phyloP scores from a whole-genome alignment of 1,140 invertebrate genomes.

The Magallana ariakensis region DNA sequence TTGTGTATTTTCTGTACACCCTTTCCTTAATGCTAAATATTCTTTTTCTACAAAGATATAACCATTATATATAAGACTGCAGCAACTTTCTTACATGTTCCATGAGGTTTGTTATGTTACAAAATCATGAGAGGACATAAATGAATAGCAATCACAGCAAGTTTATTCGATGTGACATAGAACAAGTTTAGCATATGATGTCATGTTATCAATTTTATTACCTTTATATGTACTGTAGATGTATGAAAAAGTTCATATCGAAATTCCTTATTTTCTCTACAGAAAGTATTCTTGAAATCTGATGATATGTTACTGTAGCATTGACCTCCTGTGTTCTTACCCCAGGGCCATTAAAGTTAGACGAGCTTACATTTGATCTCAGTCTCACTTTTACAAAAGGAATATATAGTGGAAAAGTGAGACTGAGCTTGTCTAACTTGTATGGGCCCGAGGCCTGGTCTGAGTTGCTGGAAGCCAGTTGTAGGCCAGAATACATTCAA shows the following conservation, averaged over 20 bases:
- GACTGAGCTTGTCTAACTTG: no score
- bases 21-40: background rate
- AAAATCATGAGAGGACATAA: background rate
- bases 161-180: no score
- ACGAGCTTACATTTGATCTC: no score
- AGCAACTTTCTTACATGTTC: conserved; percentile 53
- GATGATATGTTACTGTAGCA: background rate
- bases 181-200: background rate
- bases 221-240: no score
- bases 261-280: conserved; percentile 40
- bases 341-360: no score
- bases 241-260: no score
- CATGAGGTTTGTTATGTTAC: conserved; percentile 46
- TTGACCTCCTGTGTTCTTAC: conserved; percentile 18
- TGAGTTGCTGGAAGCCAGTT: conserved; percentile 38
- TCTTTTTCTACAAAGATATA: conserved; percentile 6
- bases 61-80: conserved; percentile 50
- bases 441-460: no score
- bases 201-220: background rate
- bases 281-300: conserved; percentile 47
- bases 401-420: no score
- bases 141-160: background rate
- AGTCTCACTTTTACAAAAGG: no score
- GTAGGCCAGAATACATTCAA: conserved; percentile 27
- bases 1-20: conserved; percentile 51